Evolutionary conservation across 1,140 invertebrate genomes (phyloP).

Genomic region (Drosophila seguyi): DNA sequence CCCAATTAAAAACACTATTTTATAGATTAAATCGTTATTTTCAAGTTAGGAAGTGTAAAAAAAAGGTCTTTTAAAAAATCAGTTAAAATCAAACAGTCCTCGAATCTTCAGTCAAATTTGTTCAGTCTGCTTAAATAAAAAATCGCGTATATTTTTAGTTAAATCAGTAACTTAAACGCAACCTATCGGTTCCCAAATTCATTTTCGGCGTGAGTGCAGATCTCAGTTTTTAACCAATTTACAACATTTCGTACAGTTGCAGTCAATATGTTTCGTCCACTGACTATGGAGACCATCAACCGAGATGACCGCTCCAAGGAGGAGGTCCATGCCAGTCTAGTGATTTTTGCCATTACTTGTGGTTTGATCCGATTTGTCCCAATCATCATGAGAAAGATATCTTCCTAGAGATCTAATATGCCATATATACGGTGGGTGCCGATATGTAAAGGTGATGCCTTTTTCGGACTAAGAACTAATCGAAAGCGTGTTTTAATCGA

Average conservation of each 20-base stretch:
- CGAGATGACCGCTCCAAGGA: constrained; percentile 37
- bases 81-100: neutral
- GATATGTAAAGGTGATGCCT: neutral
- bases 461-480: neutral
- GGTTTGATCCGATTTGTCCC: constrained; percentile 47
- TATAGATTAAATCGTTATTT: neutral
- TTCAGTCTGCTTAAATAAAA: neutral
- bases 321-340: constrained; percentile 54
- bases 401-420: neutral
- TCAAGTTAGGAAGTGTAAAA: too few species aligned
- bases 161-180: neutral
- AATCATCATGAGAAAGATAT: constrained; percentile 29
- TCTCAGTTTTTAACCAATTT: too few species aligned
- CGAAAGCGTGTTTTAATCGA: neutral
- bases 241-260: neutral
- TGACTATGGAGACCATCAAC: constrained; percentile 18
- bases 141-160: neutral
- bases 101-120: neutral
- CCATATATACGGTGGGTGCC: too few species aligned
- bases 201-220: constrained; percentile 3
- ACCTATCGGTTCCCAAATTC: constrained; percentile 5
- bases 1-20: neutral
- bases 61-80: neutral
- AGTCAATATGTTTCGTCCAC: constrained; percentile 55
- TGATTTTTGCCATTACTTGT: constrained; percentile 51